Evolutionary conservation across 2,113 vertebrate genomes (phyloP).

Genomic region (Calyptommatus sinebrachiatus): DNA sequence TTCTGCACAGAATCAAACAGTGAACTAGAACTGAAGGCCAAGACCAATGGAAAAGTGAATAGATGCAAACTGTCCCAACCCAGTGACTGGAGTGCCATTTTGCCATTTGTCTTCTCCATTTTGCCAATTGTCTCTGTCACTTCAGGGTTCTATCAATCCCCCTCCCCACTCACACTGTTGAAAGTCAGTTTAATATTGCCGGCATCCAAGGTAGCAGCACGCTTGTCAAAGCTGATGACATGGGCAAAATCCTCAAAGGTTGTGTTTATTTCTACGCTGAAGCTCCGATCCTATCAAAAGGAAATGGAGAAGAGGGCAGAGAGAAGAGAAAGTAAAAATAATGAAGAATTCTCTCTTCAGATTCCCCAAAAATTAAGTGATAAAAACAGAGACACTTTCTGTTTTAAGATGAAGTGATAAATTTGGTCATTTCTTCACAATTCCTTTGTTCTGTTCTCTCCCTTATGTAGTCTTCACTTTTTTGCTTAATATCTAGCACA

Average conservation of each 20-base stretch:
- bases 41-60: too few species aligned
- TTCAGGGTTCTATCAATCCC: background rate
- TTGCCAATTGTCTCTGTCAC: too few species aligned
- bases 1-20: background rate
- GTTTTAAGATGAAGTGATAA: background rate
- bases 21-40: too few species aligned
- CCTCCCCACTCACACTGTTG: slow-evolving; percentile 69
- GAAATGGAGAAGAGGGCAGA: background rate
- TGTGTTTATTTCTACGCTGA: slow-evolving; percentile 73
- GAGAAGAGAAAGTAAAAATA: background rate
- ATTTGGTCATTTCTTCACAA: background rate
- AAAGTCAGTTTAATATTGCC: slow-evolving; percentile 78
- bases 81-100: too few species aligned
- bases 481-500: background rate
- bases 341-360: background rate
- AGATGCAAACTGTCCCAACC: too few species aligned
- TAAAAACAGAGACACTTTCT: background rate
- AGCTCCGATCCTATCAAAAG: slow-evolving; percentile 68
- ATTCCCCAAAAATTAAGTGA: background rate
- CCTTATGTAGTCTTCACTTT: background rate
- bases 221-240: slow-evolving; percentile 76
- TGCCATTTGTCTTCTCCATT: too few species aligned
- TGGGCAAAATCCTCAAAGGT: slow-evolving; percentile 77
- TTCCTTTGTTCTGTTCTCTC: background rate
- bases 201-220: slow-evolving; percentile 74